Conservation (phyloP, 1,140 invertebrate species). For the Drosophila eugracilis region DNA sequence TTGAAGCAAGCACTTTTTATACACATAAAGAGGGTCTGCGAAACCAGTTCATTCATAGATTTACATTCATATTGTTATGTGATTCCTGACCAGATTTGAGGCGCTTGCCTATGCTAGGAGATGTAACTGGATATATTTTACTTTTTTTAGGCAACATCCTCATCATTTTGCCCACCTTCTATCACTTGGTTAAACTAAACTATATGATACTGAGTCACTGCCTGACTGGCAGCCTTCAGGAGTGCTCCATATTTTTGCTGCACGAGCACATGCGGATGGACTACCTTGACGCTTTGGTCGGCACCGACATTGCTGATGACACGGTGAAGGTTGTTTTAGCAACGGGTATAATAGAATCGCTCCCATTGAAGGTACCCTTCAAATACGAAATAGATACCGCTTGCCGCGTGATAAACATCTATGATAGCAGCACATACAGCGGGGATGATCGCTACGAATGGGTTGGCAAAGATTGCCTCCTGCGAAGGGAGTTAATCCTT, state of each 20-base stretch:
- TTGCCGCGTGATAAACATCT: conserved; percentile 30
- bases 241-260: conserved; percentile 54
- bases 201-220: conserved; percentile 65
- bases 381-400: conserved; percentile 73
- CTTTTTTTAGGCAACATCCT: conserved; percentile 70
- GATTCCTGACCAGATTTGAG: no score
- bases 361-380: conserved; percentile 49
- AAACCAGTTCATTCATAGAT: no score
- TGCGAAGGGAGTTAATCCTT: conserved; percentile 34
- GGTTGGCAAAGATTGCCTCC: conserved; percentile 58
- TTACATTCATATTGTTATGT: no score
- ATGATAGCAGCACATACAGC: conserved; percentile 27
- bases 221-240: conserved; percentile 56
- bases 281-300: conserved; percentile 38
- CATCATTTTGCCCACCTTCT: conserved; percentile 67
- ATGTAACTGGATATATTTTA: not conserved
- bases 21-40: no score
- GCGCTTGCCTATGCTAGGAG: not conserved
- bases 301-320: conserved; percentile 17
- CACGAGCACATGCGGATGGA: conserved; percentile 52
- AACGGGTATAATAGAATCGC: conserved; percentile 64
- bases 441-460: conserved; percentile 61
- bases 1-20: conserved; percentile 2
- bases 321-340: conserved; percentile 59
- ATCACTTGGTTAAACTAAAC: conserved; percentile 74